phyloP scores from a whole-genome alignment of 2,113 vertebrate genomes.

The Heterotis niloticus region DNA sequence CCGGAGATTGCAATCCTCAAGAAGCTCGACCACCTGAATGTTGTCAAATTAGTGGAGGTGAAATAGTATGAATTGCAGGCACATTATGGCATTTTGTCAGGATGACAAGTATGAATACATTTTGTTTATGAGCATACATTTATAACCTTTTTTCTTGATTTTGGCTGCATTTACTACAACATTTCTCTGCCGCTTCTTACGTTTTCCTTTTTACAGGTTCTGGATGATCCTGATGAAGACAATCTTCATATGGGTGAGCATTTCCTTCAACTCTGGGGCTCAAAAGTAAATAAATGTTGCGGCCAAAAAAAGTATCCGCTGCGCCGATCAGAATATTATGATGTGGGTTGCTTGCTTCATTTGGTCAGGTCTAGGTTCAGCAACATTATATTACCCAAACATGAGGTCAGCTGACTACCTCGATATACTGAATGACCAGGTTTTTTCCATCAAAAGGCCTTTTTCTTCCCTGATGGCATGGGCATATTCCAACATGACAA shows the following conservation, averaged over 20 bases:
- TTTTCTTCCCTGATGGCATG: no score
- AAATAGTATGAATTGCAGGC: slow-evolving; percentile 8
- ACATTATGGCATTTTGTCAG: background rate
- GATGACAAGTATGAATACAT: background rate
- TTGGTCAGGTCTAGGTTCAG: no score
- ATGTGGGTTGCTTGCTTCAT: no score
- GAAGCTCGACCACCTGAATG: slow-evolving; percentile 88
- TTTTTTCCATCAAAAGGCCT: no score
- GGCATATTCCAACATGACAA: no score
- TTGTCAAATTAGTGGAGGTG: slow-evolving; percentile 93
- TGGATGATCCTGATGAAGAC: slow-evolving; percentile 91
- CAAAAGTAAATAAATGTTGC: background rate
- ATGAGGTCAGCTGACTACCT: no score
- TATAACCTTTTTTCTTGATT: background rate
- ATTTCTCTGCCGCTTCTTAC: background rate
- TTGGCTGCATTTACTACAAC: background rate
- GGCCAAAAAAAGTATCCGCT: no score
- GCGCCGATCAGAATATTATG: no score
- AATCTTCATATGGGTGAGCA: slow-evolving; percentile 89
- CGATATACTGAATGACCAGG: no score
- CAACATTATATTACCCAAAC: no score
- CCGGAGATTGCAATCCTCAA: slow-evolving; percentile 94
- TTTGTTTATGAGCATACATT: background rate
- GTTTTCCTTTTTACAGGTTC: slow-evolving; percentile 68
- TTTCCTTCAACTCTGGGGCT: background rate